Conservation (phyloP, 2,888 invertebrate species). For the Eupithecia insigniata region DNA sequence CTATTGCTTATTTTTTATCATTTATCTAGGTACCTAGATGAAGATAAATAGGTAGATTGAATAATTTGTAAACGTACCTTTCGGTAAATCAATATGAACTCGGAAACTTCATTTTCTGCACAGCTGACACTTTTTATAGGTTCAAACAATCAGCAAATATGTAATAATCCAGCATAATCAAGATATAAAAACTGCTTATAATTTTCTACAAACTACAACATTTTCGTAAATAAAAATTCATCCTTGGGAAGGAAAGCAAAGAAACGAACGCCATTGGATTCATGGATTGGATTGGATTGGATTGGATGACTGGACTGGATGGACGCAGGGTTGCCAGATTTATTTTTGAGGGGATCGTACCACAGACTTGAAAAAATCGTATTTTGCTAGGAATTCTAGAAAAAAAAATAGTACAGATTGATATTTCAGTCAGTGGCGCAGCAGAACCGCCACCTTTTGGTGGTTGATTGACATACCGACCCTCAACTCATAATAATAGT, state of each 20-base stretch:
- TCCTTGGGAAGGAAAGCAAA: neutral
- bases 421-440: too few species aligned
- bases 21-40: neutral
- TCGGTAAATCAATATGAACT: slow-evolving; percentile 32
- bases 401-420: too few species aligned
- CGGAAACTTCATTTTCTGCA: neutral
- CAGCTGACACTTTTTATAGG: neutral
- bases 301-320: too few species aligned
- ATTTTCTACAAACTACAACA: neutral
- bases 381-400: too few species aligned
- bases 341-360: too few species aligned
- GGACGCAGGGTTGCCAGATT: too few species aligned
- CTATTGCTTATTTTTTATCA: neutral
- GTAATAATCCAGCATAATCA: neutral
- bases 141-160: slow-evolving; percentile 3
- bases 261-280: neutral
- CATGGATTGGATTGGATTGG: too few species aligned
- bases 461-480: too few species aligned
- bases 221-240: neutral
- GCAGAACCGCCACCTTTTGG: too few species aligned
- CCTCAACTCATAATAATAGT: too few species aligned
- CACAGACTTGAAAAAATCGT: too few species aligned
- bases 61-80: slow-evolving; percentile 32
- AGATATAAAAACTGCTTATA: neutral
- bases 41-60: slow-evolving; percentile 19